Base-by-base conservation (phyloP, 2,888 invertebrate genomes). In the Oscheius sp. region DNA sequence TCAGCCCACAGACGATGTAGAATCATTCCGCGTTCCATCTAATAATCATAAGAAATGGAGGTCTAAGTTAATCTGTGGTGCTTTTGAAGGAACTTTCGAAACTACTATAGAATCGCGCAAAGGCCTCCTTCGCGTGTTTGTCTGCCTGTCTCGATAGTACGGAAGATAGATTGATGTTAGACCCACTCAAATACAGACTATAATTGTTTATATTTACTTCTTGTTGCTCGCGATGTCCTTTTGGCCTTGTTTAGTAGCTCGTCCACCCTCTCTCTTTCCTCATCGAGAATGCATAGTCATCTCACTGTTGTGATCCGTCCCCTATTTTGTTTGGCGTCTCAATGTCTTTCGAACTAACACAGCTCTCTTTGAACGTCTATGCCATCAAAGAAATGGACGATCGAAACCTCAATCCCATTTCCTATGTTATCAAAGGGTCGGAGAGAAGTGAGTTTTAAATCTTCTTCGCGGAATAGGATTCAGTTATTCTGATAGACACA, bases 401-500 rank as follows among this genome's bases (percentile, higher is more conserved):
- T 47, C 70, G 79, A 37, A 58, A 76, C 51, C 74, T 73, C 13
- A 68, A 75, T 65, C 82, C 84, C 0, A 68, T 84, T 9, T 79
- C 77, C 74, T 84, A 82, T 63, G 72, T 84, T 10, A 79, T 84
- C 21, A 29, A 79, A 5, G 84, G 84, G 1, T 71, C 72, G 21
- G 76, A 80, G 33, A 78, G 74, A 55, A 80, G 82, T 80, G 29
- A 55, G 33, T 75, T 68, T 7, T 29, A 53, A 53, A 53, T 53
- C 7, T 11, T 21, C 0, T 32, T 4, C 60, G 7, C 33, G 35
- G 0, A 10, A 35, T 59, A n/a, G 11, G 62, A 29, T 13, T 32
- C 73, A 84, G 84, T 80, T 1, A 57, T 84, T 35, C 75, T 84
- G 32, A 80, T 84, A 35, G 84, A 84, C 72, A 84, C 84, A 37